A percentile compares a stretch with the other conserved stretches of the same genome.
These are phyloP conservation scores for Scleropages formosus DNA, from an alignment of 2,797 vertebrate genomes.

Conservation along the genomic window DNA sequence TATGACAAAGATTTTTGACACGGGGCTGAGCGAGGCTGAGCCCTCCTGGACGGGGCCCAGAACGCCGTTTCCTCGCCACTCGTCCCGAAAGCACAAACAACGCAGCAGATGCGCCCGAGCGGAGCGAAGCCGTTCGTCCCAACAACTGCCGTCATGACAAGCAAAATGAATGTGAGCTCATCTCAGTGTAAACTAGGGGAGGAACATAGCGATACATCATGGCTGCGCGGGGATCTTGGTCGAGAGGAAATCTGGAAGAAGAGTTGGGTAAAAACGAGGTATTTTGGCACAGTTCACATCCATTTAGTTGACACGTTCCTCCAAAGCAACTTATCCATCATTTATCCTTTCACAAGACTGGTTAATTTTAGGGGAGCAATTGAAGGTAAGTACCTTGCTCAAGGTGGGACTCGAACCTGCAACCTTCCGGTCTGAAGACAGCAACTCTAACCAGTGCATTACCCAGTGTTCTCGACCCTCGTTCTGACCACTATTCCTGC, in stretches of 20 bases:
- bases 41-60: slow-evolving; percentile 77
- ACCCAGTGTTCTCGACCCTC: too few species aligned
- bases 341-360: too few species aligned
- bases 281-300: slow-evolving; percentile 68
- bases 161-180: slow-evolving; percentile 84
- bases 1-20: too few species aligned
- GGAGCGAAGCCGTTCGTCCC: slow-evolving; percentile 82
- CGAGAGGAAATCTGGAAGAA: slow-evolving; percentile 73
- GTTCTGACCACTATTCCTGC: too few species aligned
- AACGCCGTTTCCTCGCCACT: slow-evolving; percentile 80
- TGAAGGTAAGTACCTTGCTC: too few species aligned
- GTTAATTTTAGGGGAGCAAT: too few species aligned
- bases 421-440: too few species aligned
- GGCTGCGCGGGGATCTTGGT: slow-evolving; percentile 65
- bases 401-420: too few species aligned
- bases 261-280: slow-evolving; percentile 54
- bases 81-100: slow-evolving; percentile 83
- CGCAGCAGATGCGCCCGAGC: slow-evolving; percentile 87
- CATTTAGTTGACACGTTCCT: too few species aligned
- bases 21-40: slow-evolving; percentile 54
- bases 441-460: too few species aligned
- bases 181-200: slow-evolving; percentile 82
- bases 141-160: slow-evolving; percentile 80
- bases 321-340: too few species aligned
- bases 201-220: slow-evolving; percentile 73